Base-by-base conservation (phyloP, 2,888 invertebrate species). In the Drosophila mettleri region DNA sequence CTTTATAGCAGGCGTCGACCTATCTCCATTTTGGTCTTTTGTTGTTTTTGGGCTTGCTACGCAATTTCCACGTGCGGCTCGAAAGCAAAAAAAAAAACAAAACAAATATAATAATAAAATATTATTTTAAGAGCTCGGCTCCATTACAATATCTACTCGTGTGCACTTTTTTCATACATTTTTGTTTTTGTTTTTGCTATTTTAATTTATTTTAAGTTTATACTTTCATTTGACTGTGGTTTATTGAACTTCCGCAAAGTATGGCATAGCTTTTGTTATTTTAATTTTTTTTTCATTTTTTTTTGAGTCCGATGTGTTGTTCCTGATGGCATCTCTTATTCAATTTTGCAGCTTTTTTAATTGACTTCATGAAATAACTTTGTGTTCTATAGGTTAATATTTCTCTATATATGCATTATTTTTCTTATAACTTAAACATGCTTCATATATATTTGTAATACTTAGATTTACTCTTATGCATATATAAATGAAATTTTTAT, bases 201-300 rank as follows among this genome's bases (percentile, higher is more conserved):
- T 29, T 69, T 39, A 53, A 69, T 64, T 64, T 64, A 73, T 62
- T 55, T 43, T 31, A 24, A 29, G 33, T 57, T 20, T 33, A 31
- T 22, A 54, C 24, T 52, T 51, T 14, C 43, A 29, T 51, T 48
- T 43, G 18, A 9, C 18, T n/a, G 14, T 9, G 43, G 78, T 68
- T 70, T 78, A 67, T 78, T 82, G 65, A 79, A 78, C 82, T 85
- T 80, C 76, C 82, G 68, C 76, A 49, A 49, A 41, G 8, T 22
- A 49, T 38, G 43, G 20, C 22, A 52, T 39, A 58, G 46, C 33
- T 38, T 39, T 58, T 43, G 48, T 69, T 66, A 24, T 49, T 53
- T 45, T 49, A 45, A 69, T 70, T 68, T 71, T 8, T 8, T 4
- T 31, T 8, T 69, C 33, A n/a, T n/a, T n/a, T n/a, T n/a, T n/a